Conservation (phyloP, 2,888 invertebrate species). For the Andrena camellia region DNA sequence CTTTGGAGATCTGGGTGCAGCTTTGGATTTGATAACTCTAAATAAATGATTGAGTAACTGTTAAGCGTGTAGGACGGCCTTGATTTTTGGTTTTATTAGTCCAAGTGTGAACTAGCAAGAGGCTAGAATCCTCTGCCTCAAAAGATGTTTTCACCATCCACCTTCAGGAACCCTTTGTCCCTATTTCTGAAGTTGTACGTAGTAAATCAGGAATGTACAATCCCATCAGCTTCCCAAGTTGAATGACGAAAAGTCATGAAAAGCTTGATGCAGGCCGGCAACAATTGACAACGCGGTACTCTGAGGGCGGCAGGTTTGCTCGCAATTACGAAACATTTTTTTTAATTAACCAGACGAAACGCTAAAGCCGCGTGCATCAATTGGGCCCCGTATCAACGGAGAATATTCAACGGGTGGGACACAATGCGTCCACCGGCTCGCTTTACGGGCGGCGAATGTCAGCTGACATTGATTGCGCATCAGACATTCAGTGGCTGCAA, state of each 20-base stretch:
- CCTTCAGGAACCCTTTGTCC: not conserved
- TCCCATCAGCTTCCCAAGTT: not conserved
- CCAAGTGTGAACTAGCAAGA: too few species aligned
- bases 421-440: conserved; percentile 42
- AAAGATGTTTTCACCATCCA: too few species aligned
- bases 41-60: too few species aligned
- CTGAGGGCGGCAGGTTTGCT: not conserved
- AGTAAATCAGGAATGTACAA: not conserved
- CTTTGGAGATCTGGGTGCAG: not conserved
- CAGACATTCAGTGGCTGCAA: conserved; percentile 57
- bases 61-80: too few species aligned
- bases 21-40: not conserved
- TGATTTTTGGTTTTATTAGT: too few species aligned
- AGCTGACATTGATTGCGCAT: conserved; percentile 56
- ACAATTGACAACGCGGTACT: not conserved
- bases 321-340: not conserved
- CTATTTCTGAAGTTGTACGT: not conserved
- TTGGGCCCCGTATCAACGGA: conserved; percentile 14
- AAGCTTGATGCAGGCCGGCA: not conserved
- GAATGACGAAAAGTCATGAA: not conserved
- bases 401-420: conserved; percentile 15
- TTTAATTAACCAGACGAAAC: conserved; percentile 12
- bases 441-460: conserved; percentile 65
- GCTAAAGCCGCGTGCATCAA: not conserved
- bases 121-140: too few species aligned